Evolutionary conservation across 2,113 vertebrate species (phyloP).

Genomic region (Platycercus adscitus): DNA sequence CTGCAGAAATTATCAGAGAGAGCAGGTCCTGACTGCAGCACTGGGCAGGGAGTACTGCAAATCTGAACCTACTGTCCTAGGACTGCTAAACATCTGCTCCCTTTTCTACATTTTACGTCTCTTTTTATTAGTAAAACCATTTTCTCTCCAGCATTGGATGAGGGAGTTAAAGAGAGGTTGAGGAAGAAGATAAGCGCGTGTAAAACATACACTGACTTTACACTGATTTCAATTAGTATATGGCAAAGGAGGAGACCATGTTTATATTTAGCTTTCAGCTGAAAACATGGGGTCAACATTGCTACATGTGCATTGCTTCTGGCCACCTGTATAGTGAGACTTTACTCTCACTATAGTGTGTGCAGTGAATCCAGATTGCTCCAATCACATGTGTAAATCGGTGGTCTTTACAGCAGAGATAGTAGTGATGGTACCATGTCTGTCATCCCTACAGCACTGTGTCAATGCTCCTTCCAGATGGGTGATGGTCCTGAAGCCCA

Average conservation of each 20-base stretch:
- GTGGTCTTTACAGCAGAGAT: neutral
- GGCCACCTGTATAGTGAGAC: neutral
- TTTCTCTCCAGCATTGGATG: neutral
- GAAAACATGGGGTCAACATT: neutral
- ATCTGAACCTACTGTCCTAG: neutral
- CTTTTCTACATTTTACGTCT: neutral
- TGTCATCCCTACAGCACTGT: neutral
- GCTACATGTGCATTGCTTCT: rapidly evolving
- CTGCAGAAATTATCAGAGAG: neutral
- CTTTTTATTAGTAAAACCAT: neutral
- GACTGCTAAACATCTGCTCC: neutral
- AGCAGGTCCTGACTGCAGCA: neutral
- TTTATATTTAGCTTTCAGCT: neutral
- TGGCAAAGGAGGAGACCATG: neutral
- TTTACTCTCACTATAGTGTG: neutral
- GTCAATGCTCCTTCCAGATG: neutral
- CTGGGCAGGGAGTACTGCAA: neutral
- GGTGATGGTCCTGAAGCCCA: neutral
- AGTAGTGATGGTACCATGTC: rapidly evolving
- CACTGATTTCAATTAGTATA: neutral
- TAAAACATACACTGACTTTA: neutral
- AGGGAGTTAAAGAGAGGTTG: neutral
- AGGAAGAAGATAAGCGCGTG: neutral
- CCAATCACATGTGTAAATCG: rapidly evolving
- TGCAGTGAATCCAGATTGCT: neutral